A percentile compares a stretch with the other conserved stretches of the same genome.
These are phyloP conservation scores for Lates japonicus DNA, from an alignment of 2,797 vertebrate genomes.

Conservation along the genomic window DNA sequence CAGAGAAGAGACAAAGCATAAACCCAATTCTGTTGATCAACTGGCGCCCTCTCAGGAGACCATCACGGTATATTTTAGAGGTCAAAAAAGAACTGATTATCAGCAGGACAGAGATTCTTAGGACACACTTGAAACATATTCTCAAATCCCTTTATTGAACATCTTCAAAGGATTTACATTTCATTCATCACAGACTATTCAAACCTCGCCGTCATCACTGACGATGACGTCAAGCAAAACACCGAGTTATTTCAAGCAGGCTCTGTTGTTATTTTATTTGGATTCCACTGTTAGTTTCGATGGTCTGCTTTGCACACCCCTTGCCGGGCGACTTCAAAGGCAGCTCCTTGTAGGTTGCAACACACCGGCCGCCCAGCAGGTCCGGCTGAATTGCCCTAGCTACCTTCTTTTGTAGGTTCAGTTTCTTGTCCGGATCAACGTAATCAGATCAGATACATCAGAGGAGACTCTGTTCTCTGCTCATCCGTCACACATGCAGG, in stretches of 20 bases:
- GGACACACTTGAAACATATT: conserved; percentile 15
- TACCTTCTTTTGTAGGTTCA: conserved; percentile 99
- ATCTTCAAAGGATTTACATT: conserved; percentile 76
- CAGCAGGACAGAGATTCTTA: conserved; percentile 26
- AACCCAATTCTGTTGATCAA: conserved; percentile 50
- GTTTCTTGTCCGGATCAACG: conserved; percentile 96
- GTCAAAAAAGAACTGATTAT: conserved; percentile 12
- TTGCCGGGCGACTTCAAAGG: conserved; percentile 95
- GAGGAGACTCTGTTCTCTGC: not conserved
- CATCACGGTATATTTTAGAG: conserved; percentile 35
- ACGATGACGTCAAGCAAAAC: conserved; percentile 54
- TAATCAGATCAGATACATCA: conserved; percentile 33
- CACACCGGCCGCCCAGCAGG: conserved; percentile 89
- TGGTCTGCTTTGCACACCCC: conserved; percentile 95
- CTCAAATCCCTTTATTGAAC: conserved; percentile 87
- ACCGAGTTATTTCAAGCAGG: conserved; percentile 51
- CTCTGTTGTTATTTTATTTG: conserved; percentile 87
- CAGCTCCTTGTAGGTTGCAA: conserved; percentile 95
- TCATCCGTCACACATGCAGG: conserved; percentile 17
- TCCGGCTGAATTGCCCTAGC: conserved; percentile 97
- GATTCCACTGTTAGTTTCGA: conserved; percentile 95
- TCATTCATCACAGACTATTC: conserved; percentile 51
- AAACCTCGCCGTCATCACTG: conserved; percentile 32
- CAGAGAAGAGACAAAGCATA: conserved; percentile 43
- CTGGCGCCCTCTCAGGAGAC: conserved; percentile 31